Evolutionary conservation across 2,888 invertebrate species (phyloP).

Genomic region (Acanthosoma haemorrhoidale): DNA sequence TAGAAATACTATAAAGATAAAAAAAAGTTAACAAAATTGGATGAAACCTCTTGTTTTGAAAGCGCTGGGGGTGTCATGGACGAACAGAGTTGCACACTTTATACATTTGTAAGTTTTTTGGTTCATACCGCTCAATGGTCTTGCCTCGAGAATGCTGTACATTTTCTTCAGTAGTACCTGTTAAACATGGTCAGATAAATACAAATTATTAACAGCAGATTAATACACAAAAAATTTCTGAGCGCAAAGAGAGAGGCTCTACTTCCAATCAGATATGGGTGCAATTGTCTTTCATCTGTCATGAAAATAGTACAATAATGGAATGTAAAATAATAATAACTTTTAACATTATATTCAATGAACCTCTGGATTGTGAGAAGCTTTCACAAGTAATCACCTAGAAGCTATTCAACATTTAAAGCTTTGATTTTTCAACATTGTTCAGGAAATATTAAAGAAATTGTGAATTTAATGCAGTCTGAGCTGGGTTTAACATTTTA

Average conservation of each 20-base stretch:
- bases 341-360: too few species aligned
- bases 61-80: constrained; percentile 46
- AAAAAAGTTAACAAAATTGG: background rate
- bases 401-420: too few species aligned
- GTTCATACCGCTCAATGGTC: constrained; percentile 47
- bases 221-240: background rate
- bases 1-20: background rate
- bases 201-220: background rate
- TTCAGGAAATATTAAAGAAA: too few species aligned
- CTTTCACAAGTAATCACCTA: too few species aligned
- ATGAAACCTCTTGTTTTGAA: constrained; percentile 26
- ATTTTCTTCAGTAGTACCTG: constrained; percentile 32
- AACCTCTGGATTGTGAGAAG: too few species aligned
- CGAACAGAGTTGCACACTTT: constrained; percentile 59
- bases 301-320: too few species aligned
- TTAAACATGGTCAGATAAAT: constrained; percentile 1
- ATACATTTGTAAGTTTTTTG: constrained; percentile 55
- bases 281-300: too few species aligned
- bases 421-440: too few species aligned
- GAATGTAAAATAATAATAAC: too few species aligned
- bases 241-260: background rate
- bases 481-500: too few species aligned
- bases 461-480: too few species aligned
- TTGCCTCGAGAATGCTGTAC: constrained; percentile 36
- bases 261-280: too few species aligned